A percentile compares a stretch with the other conserved stretches of the same genome.
Conservation (phyloP, 2,888 invertebrate species). For the Eustalomyia histrio region DNA sequence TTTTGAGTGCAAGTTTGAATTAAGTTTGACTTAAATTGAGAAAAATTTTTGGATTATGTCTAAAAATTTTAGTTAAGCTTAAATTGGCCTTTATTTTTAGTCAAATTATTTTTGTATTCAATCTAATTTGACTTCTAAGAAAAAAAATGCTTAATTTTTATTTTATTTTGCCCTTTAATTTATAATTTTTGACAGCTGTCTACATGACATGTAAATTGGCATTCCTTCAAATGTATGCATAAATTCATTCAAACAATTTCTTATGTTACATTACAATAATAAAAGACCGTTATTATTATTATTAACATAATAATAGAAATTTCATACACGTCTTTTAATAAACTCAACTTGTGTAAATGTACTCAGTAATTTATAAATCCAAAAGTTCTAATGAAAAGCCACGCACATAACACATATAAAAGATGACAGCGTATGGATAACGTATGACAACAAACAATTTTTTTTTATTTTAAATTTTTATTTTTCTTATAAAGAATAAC, state of each 20-base stretch:
- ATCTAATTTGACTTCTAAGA: too few species aligned
- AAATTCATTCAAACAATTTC: not conserved
- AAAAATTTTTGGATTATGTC: too few species aligned
- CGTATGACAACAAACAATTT: not conserved
- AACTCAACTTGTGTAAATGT: slow-evolving; percentile 30
- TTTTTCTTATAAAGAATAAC: slow-evolving; percentile 13
- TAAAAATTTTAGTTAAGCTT: too few species aligned
- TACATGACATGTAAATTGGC: slow-evolving; percentile 38
- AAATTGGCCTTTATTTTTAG: too few species aligned
- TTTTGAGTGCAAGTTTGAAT: too few species aligned
- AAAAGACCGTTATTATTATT: slow-evolving; percentile 55
- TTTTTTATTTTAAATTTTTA: slow-evolving; percentile 31
- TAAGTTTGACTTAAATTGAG: too few species aligned
- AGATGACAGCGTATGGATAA: slow-evolving; percentile 34
- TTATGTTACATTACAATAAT: not conserved
- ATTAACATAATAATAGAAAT: slow-evolving; percentile 61
- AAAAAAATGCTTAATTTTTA: too few species aligned
- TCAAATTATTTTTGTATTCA: too few species aligned
- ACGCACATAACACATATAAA: slow-evolving; percentile 44
- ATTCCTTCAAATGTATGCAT: slow-evolving; percentile 27
- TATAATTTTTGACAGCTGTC: slow-evolving; percentile 4
- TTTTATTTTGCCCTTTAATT: slow-evolving; percentile 13
- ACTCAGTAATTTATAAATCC: slow-evolving; percentile 30
- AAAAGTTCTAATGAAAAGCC: slow-evolving; percentile 35
- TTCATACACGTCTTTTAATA: slow-evolving; percentile 53